Evolutionary conservation across 2,113 vertebrate genomes (phyloP).

Genomic region (Apodemus speciosus): DNA sequence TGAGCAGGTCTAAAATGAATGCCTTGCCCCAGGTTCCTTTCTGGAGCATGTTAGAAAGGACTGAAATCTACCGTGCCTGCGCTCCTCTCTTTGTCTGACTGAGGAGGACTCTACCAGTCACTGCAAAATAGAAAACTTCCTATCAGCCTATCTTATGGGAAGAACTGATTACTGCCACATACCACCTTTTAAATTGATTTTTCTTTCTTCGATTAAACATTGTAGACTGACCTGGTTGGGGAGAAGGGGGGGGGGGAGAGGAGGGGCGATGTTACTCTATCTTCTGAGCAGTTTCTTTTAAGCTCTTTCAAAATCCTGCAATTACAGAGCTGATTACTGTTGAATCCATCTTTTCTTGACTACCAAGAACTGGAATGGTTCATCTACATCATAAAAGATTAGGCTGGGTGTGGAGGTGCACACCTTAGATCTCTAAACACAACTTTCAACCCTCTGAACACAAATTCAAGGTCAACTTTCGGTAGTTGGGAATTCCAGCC

Average conservation of each 20-base stretch:
- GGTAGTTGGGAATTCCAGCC: not conserved
- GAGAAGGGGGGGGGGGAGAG: not conserved
- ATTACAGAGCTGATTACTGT: not conserved
- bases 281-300: not conserved
- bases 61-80: not conserved
- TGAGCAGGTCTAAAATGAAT: not conserved
- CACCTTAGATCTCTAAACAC: not conserved
- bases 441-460: not conserved
- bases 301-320: not conserved
- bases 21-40: not conserved
- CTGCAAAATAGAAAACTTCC: not conserved
- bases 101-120: not conserved
- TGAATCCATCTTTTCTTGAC: constrained; percentile 70
- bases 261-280: not conserved
- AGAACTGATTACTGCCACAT: not conserved
- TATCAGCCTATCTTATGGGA: not conserved
- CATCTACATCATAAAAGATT: constrained; percentile 77
- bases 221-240: not conserved
- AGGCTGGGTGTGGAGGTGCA: not conserved
- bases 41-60: not conserved
- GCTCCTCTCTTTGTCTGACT: not conserved
- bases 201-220: constrained; percentile 27
- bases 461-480: not conserved
- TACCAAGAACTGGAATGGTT: constrained; percentile 71
- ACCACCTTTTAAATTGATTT: constrained; percentile 29